Base-by-base conservation (phyloP, 2,797 vertebrate species). In the Paratrypauchen microcephalus region DNA sequence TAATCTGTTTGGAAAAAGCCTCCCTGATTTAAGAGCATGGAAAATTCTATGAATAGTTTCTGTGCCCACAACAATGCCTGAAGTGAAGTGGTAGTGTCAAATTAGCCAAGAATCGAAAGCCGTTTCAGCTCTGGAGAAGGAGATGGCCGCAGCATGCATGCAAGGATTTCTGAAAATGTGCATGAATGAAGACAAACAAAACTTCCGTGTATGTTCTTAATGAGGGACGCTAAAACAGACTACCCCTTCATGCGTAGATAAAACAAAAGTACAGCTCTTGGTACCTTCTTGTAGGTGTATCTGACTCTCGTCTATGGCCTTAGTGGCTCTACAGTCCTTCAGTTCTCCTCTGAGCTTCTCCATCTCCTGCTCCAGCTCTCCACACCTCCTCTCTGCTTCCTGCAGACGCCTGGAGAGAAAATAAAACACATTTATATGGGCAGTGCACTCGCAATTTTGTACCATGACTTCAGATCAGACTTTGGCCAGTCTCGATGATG, bases 301-400 rank as follows among this genome's bases (percentile, higher is more conserved):
- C 28, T 50, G 3, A 73, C 32, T 57, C 92, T 94, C 81, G 84
- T 94, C 92, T 91, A 83, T 73, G 0, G 90, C 81, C 19, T 76
- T 85, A 1, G 76, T 30, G 0, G 67, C n/a, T 68, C 79, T 89
- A 77, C 93, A 73, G 69, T 80, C 72, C 70, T 90, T 80, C 39
- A 93, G 88, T 81, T 91, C 89, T 41, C 83, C 85, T 68, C 81
- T 89, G 64, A 95, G 58, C 54, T 76, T 87, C 41, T 84, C 76
- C 70, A 95, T 88, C 59, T 93, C 91, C 19, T 79, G 88, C 83
- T 95, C 92, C 80, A 95, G 81, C 71, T 94, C 91, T 63, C 71
- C 74, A 64, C 94, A 94, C 57, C 84, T 88, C 66, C 68, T 89
- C 69, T 94, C 88, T 0, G 92, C 91, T 58, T 91, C 91, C 1